A percentile compares a stretch with the other conserved stretches of the same genome.
Evolutionary conservation across 2,888 invertebrate genomes (phyloP).

Genomic region (Hemaris fuciformis): DNA sequence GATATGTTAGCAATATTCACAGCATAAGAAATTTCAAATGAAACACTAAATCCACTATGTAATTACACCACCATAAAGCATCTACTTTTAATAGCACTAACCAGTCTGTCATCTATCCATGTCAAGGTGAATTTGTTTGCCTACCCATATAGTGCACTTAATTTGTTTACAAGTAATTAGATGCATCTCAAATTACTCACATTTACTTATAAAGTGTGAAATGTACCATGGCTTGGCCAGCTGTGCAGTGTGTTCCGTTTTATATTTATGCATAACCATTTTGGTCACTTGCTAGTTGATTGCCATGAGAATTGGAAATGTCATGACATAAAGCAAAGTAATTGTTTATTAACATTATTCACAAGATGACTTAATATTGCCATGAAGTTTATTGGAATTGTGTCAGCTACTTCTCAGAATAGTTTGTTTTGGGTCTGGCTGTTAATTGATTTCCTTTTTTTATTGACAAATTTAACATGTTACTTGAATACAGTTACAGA

Average conservation of each 20-base stretch:
- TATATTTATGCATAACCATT: conserved; percentile 21
- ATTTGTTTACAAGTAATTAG: conserved; percentile 28
- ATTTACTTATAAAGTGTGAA: conserved; percentile 17
- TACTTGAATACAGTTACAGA: too few species aligned
- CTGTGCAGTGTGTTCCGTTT: conserved; percentile 15
- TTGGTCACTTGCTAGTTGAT: conserved; percentile 32
- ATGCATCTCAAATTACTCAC: conserved; percentile 3
- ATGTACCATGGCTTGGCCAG: conserved; percentile 16
- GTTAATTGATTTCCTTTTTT: neutral
- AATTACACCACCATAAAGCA: neutral
- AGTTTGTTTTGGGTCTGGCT: neutral
- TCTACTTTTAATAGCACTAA: conserved; percentile 15
- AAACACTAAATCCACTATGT: neutral
- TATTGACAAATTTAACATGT: neutral
- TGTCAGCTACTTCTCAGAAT: neutral
- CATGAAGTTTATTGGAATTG: neutral
- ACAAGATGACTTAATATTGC: neutral
- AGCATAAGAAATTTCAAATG: neutral
- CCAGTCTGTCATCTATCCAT: conserved; percentile 23
- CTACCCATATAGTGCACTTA: conserved; percentile 23
- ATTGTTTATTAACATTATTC: neutral
- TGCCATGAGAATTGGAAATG: conserved; percentile 25
- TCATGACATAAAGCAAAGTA: neutral
- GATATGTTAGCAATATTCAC: too few species aligned
- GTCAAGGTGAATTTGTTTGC: conserved; percentile 34